Percentiles rank a stretch among this genome's conserved stretches.
Conservation (phyloP, 2,888 invertebrate species). For the Zygothrica quintamaculata region DNA sequence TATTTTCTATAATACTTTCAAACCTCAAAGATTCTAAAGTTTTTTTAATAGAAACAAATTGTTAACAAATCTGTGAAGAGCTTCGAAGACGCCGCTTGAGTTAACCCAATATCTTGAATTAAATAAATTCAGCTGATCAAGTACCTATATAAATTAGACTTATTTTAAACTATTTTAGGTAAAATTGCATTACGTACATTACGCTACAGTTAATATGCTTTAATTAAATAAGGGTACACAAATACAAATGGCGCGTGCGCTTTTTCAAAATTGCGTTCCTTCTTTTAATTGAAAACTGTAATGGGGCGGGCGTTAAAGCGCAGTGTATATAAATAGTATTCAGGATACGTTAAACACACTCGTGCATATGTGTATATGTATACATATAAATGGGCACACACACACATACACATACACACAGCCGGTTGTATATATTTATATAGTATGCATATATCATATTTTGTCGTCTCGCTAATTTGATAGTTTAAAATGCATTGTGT, state of each 20-base stretch:
- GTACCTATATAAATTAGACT: no score
- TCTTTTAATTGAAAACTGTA: slow-evolving; percentile 61
- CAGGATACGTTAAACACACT: slow-evolving; percentile 13
- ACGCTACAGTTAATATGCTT: no score
- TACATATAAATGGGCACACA: not conserved
- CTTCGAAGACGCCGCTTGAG: no score
- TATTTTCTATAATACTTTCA: no score
- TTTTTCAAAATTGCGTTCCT: slow-evolving; percentile 49
- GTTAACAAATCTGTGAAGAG: no score
- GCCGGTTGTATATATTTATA: no score
- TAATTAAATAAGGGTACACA: slow-evolving; percentile 22
- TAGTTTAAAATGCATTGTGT: slow-evolving; percentile 57
- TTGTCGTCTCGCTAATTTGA: slow-evolving; percentile 50
- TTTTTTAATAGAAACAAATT: no score
- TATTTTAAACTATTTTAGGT: no score
- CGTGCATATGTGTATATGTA: slow-evolving; percentile 1
- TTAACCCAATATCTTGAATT: no score
- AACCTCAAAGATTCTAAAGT: no score
- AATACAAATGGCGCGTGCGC: slow-evolving; percentile 46
- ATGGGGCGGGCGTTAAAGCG: slow-evolving; percentile 29
- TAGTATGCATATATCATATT: slow-evolving; percentile 26
- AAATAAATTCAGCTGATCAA: no score
- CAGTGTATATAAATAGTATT: slow-evolving; percentile 9
- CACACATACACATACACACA: not conserved
- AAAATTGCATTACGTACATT: no score